Conservation (phyloP, 2,888 invertebrate species). For the Drosophila longiperda region DNA sequence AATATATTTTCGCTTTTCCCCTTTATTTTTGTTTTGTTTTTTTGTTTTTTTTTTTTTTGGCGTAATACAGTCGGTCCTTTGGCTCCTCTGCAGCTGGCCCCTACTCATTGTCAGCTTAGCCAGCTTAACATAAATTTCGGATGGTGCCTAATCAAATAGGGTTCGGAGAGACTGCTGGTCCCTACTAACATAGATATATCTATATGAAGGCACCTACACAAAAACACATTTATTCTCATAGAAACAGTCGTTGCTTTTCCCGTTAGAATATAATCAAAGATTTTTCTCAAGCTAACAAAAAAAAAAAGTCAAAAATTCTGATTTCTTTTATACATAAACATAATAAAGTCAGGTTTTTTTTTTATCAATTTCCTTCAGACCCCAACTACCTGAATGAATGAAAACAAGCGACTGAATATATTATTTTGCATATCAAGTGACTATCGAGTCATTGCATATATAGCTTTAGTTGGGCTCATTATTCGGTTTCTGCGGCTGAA, state of each 20-base stretch:
- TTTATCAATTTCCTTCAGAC: background rate
- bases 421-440: background rate
- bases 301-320: background rate
- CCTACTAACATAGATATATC: background rate
- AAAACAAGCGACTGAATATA: background rate
- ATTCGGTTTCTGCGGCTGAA: background rate
- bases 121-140: slow-evolving; percentile 71
- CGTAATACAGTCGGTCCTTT: slow-evolving; percentile 7
- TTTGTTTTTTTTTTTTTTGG: background rate
- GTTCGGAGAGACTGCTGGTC: slow-evolving; percentile 28
- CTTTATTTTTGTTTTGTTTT: background rate
- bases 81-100: slow-evolving; percentile 8
- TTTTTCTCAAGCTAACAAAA: background rate
- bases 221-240: background rate
- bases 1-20: slow-evolving; percentile 1
- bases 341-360: background rate
- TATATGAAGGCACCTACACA: background rate
- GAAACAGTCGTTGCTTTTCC: slow-evolving; percentile 9
- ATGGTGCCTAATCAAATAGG: slow-evolving; percentile 68
- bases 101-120: slow-evolving; percentile 43
- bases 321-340: background rate
- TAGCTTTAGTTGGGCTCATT: background rate
- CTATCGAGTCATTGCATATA: background rate
- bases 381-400: background rate
- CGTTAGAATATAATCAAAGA: slow-evolving; percentile 18